phyloP scores from a whole-genome alignment of 2,888 invertebrate species.

The Neoaliturus tenellus region DNA sequence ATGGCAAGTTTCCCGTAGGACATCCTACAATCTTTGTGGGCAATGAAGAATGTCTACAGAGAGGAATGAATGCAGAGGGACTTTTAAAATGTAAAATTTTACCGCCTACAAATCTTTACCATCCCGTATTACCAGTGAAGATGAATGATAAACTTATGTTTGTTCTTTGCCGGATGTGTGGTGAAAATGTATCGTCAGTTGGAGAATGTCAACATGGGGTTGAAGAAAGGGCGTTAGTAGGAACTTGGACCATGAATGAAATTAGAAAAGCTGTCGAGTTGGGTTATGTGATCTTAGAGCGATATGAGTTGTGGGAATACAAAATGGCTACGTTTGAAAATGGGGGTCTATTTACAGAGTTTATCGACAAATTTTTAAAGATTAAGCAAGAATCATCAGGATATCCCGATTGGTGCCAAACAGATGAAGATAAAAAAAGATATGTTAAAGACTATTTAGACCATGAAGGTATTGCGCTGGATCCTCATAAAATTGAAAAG shows the following conservation, averaged over 20 bases:
- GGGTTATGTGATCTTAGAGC: constrained; percentile 67
- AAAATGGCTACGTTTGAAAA: constrained; percentile 58
- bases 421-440: constrained; percentile 60
- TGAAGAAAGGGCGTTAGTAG: constrained; percentile 65
- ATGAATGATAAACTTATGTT: constrained; percentile 69
- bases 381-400: constrained; percentile 51
- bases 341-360: constrained; percentile 62
- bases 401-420: constrained; percentile 2
- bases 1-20: constrained; percentile 40
- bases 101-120: constrained; percentile 53
- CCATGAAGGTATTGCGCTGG: constrained; percentile 62
- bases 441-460: constrained; percentile 10
- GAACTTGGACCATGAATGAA: constrained; percentile 69
- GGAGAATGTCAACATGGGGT: constrained; percentile 68
- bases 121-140: constrained; percentile 66
- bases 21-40: constrained; percentile 42
- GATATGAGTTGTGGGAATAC: constrained; percentile 69
- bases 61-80: constrained; percentile 37
- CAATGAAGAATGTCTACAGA: neutral
- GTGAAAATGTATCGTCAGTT: constrained; percentile 64
- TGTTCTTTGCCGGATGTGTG: constrained; percentile 69
- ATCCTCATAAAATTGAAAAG: constrained; percentile 59
- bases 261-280: constrained; percentile 66
- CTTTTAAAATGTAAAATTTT: constrained; percentile 45
- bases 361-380: constrained; percentile 61